These are phyloP conservation scores for Nibea albiflora DNA, from an alignment of 2,113 vertebrate genomes.

Conservation along the genomic window DNA sequence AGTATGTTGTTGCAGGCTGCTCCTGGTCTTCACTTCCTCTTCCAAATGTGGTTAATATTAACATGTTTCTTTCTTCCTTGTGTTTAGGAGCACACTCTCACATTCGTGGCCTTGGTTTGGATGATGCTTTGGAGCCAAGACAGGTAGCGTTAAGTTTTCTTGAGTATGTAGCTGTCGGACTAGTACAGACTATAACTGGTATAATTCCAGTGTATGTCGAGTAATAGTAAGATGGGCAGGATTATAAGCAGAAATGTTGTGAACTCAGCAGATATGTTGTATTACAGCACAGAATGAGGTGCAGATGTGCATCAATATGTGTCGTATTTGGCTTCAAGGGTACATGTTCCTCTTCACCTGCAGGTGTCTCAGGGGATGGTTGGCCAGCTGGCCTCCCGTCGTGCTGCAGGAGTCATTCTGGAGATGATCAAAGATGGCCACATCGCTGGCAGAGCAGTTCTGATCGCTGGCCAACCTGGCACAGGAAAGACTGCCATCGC, in stretches of 20 bases:
- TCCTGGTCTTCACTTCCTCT: background rate
- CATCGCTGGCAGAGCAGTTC: slow-evolving; percentile 92
- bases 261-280: background rate
- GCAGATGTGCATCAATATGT: background rate
- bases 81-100: slow-evolving; percentile 92
- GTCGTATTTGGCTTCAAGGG: slow-evolving; percentile 4
- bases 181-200: too few species aligned
- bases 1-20: background rate
- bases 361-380: slow-evolving; percentile 97
- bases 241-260: background rate
- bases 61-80: background rate
- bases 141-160: slow-evolving; percentile 82
- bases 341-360: slow-evolving; percentile 5
- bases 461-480: slow-evolving; percentile 93
- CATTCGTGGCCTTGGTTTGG: slow-evolving; percentile 92
- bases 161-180: background rate
- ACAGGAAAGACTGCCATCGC: slow-evolving; percentile 95
- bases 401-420: slow-evolving; percentile 91
- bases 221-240: background rate
- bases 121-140: slow-evolving; percentile 93
- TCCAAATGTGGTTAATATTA: background rate
- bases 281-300: background rate
- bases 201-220: background rate
- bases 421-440: slow-evolving; percentile 97
- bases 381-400: slow-evolving; percentile 91